Evolutionary conservation across 2,797 vertebrate genomes (phyloP).

Genomic region (Neosilurus hyrtlii): DNA sequence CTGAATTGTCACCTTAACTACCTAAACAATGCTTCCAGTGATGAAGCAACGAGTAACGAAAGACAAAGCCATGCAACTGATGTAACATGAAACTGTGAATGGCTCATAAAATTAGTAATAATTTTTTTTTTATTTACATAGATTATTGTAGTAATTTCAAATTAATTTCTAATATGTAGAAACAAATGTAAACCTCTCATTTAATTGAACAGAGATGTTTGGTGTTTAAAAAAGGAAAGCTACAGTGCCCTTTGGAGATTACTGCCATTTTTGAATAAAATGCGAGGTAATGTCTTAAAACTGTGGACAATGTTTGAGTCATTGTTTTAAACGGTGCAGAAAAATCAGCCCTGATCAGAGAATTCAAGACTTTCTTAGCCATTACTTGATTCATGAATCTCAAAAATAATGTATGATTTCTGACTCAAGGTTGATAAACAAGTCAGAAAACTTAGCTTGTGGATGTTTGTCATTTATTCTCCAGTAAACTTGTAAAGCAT

Average conservation of each 20-base stretch:
- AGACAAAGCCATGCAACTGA: not conserved
- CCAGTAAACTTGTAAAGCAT: too few species aligned
- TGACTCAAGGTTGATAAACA: not conserved
- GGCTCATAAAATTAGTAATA: not conserved
- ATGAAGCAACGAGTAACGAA: too few species aligned
- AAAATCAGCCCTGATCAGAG: not conserved
- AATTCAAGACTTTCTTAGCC: not conserved
- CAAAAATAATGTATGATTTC: not conserved
- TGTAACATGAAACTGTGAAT: not conserved
- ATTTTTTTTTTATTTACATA: not conserved
- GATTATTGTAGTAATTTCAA: not conserved
- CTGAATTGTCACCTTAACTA: not conserved
- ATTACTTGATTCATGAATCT: not conserved
- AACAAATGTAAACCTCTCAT: not conserved
- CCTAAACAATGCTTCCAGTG: not conserved
- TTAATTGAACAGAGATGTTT: not conserved
- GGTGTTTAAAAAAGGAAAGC: not conserved
- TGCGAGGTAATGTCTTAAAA: constrained; percentile 4
- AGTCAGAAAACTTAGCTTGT: not conserved
- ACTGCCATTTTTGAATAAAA: constrained; percentile 14
- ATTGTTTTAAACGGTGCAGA: not conserved
- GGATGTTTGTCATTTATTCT: not conserved
- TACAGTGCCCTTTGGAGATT: not conserved
- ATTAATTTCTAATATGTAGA: not conserved
- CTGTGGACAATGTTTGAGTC: not conserved